Evolutionary conservation across 2,888 invertebrate species (phyloP), one percentile per base, ranked within the genome.

Genomic region (Muschampia staudingeri): DNA sequence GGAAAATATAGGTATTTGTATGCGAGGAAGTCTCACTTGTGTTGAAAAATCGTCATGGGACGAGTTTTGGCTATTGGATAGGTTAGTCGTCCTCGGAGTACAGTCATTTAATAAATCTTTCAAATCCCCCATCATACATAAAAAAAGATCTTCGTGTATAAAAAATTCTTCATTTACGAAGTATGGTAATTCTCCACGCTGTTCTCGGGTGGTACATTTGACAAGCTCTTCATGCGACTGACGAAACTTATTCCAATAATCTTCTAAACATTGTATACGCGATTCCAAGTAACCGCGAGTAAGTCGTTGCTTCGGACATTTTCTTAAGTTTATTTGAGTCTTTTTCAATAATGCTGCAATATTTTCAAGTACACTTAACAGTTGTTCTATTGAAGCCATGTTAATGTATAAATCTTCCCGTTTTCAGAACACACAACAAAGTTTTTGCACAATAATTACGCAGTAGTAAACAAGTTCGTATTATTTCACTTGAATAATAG

Each of bases 101-200:
- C 19, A 61, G 2, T 25, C 25, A 19, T 61, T 25, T 16, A 61
- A 61, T 61, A 61, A 25, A 16, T 61, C 56, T 25, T 61, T 61
- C 25, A 61, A 2, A 16, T 61, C 56, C 2, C 56, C 56, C 56
- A 61, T 61, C 25, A 61, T 25, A 61, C 56, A 61, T 9, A 61
- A 25, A 11, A 25, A 61, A 25, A 61, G 16, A 25, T 61, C 56
- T 61, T 61, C 56, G 11, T 61, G 56, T 61, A 61, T 25, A 61
- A 25, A 61, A 61, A 61, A 61, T 61, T 61, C 56, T 61, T 61
- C 56, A 25, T 61, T 61, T 11, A 61, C 56, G 11, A 61, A 61
- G 25, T 61, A 61, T 0, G 56, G 56, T 25, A 61, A 16, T 25
- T 61, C 56, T 61, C 5, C 19, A 19, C 56, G 25, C 25, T 61